Evolutionary conservation across 2,797 vertebrate species (phyloP), one percentile per base, ranked within the genome.

Genomic region (Ispidina lecontei): DNA sequence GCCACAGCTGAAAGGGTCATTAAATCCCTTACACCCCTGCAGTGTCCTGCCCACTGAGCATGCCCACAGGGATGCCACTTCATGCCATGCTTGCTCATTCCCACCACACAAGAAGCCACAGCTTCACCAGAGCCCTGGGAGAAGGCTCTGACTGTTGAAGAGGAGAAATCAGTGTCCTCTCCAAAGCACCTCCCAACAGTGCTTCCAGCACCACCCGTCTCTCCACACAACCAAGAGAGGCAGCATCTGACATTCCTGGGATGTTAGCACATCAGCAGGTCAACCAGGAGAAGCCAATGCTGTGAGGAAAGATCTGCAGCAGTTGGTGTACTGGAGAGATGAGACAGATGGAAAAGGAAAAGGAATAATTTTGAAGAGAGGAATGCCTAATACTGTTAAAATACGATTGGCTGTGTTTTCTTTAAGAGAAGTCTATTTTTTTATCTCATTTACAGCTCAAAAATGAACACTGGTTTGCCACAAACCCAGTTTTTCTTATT

Each of bases 11-110:
- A 22, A 77, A 87, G 44, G 46, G 49, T 39, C 19, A 35, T 43
- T 62, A 0, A 0, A 37, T 43, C 49, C 0, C 0, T 43, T 46
- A 43, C 1, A 46, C 3, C 19, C 62, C 62, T 65, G 51, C 4
- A 23, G 13, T 0, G 3, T 25, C 26, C 62, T 39, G 60, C 26
- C 47, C 0, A 0, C 44, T 69, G 25, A 83, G 58, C 41, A 22
- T 59, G 29, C 44, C 33, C 49, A 19, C 29, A 31, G 33, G 58
- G 51, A 44, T n/a, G 26, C 14, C 52, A 51, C 25, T 8, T 49
- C 39, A 28, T 3, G 26, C 29, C n/a, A 85, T 41, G 49, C 26
- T 87, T 23, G 31, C 39, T 75, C 52, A 10, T 37, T 31, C 54
- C 52, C 35, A 82, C 35, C 39, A 64, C 0, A 0, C 14, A 26